These are phyloP conservation scores for Horisme vitalbata DNA, from an alignment of 2,888 invertebrate genomes.

Conservation along the genomic window DNA sequence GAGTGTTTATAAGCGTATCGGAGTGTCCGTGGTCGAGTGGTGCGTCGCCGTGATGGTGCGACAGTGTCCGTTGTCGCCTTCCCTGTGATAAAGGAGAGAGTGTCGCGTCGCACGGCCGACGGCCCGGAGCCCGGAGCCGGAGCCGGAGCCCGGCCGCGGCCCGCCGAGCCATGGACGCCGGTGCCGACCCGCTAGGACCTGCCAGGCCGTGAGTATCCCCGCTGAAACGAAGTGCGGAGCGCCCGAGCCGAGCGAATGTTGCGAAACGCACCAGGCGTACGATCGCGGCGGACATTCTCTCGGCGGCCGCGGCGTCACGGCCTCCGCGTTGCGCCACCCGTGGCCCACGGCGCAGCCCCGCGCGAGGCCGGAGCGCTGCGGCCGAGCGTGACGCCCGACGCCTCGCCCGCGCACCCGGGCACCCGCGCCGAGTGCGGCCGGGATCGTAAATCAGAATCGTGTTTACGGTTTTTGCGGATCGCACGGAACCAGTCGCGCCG, in stretches of 20 bases:
- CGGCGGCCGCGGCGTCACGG: constrained; percentile 78
- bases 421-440: constrained; percentile 48
- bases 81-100: constrained; percentile 78
- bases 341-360: constrained; percentile 59
- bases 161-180: constrained; percentile 70
- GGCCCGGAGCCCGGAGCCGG: constrained; percentile 77
- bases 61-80: constrained; percentile 77
- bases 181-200: constrained; percentile 76
- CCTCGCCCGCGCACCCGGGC: constrained; percentile 52
- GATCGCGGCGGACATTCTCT: constrained; percentile 74
- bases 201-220: constrained; percentile 81
- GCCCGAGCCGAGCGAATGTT: constrained; percentile 66
- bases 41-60: constrained; percentile 80
- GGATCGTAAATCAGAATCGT: constrained; percentile 71
- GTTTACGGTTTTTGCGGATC: constrained; percentile 77
- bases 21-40: constrained; percentile 75
- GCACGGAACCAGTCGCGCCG: constrained; percentile 67
- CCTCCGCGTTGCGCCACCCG: constrained; percentile 79
- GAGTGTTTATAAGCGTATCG: constrained; percentile 79
- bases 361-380: constrained; percentile 65
- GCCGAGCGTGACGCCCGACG: constrained; percentile 74
- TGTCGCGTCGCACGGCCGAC: constrained; percentile 78
- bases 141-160: constrained; percentile 75
- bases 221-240: constrained; percentile 66
- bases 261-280: constrained; percentile 63